A percentile compares a stretch with the other conserved stretches of the same genome.
phyloP scores from a whole-genome alignment of 2,888 invertebrate genomes.

The Chelonus formosanus region DNA sequence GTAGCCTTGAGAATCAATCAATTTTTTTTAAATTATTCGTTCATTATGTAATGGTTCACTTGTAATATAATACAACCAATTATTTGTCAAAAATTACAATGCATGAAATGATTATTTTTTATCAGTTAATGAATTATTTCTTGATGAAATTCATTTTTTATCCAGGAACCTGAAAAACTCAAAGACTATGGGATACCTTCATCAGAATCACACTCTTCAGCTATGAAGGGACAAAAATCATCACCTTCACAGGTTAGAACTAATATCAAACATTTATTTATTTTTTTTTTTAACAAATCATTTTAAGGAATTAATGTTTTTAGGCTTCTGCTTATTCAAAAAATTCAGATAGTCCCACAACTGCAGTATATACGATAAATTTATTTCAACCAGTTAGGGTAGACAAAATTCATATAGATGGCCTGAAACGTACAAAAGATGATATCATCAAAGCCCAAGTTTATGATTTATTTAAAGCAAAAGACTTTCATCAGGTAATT shows the following conservation, averaged over 20 bases:
- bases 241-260: conserved; percentile 29
- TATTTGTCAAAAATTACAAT: background rate
- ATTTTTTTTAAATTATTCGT: too few relatives aligned
- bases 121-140: too few relatives aligned
- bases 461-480: conserved; percentile 82
- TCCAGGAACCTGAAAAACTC: conserved; percentile 47
- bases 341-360: background rate
- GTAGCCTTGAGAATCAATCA: too few relatives aligned
- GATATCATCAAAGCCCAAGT: conserved; percentile 85
- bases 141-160: background rate
- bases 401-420: conserved; percentile 86
- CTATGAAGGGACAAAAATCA: conserved; percentile 20
- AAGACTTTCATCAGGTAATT: conserved; percentile 87
- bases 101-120: background rate
- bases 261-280: conserved; percentile 35
- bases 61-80: too few relatives aligned
- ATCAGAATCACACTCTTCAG: conserved; percentile 14
- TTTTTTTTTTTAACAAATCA: background rate
- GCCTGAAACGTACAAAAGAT: conserved; percentile 85
- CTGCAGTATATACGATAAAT: too few relatives aligned
- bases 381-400: conserved; percentile 75
- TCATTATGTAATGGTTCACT: too few relatives aligned
- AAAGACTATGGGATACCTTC: conserved; percentile 38
- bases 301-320: background rate
- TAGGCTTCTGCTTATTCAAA: background rate